These are phyloP conservation scores for Diadumene lineata DNA, from an alignment of 92 coral and sea anemone genomes.

Conservation along the genomic window DNA sequence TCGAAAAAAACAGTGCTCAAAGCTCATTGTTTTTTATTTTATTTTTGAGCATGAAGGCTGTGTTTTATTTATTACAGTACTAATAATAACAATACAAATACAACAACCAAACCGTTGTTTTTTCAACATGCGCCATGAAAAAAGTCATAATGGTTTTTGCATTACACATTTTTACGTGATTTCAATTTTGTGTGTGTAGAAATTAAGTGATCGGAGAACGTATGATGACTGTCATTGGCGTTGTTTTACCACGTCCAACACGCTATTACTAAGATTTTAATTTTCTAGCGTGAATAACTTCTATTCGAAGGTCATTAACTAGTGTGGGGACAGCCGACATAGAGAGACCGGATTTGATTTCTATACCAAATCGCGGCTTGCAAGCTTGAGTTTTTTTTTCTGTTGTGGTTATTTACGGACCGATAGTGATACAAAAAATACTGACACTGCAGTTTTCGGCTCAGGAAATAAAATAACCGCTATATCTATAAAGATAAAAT, in stretches of 20 bases:
- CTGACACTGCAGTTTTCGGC: conserved; percentile 13
- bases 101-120: no score
- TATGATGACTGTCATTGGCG: not conserved
- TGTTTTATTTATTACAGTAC: no score
- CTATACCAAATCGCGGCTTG: not conserved
- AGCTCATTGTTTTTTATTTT: no score
- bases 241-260: no score
- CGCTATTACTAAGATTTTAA: not conserved
- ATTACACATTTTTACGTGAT: not conserved
- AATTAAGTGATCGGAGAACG: not conserved
- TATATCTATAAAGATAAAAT: not conserved
- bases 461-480: not conserved
- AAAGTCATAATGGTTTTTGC: no score
- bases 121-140: no score
- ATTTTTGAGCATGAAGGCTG: no score
- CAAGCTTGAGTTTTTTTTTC: not conserved
- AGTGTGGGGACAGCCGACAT: not conserved
- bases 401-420: not conserved
- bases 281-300: not conserved
- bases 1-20: no score
- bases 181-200: not conserved
- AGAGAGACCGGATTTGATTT: not conserved
- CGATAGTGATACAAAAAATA: not conserved
- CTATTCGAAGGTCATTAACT: not conserved
- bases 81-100: no score